These are phyloP conservation scores for Patagioenas fasciata DNA, from an alignment of 2,113 vertebrate species.

Conservation along the genomic window DNA sequence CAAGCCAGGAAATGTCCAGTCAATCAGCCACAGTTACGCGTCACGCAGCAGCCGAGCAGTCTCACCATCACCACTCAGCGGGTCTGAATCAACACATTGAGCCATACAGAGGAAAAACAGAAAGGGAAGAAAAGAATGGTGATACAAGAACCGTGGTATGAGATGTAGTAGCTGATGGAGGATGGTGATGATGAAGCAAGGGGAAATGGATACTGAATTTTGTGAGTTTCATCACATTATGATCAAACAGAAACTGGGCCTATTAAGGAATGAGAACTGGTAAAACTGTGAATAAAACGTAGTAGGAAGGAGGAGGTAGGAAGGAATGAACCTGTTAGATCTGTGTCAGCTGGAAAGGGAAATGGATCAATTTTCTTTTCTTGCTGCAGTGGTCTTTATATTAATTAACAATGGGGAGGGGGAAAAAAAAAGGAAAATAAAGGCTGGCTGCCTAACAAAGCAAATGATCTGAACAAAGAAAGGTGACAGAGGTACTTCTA, in stretches of 20 bases:
- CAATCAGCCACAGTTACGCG: neutral
- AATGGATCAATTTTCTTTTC: neutral
- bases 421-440: neutral
- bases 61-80: neutral
- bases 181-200: neutral
- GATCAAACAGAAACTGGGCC: neutral
- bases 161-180: neutral
- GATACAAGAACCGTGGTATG: neutral
- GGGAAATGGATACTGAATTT: neutral
- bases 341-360: neutral
- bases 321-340: neutral
- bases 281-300: conserved; percentile 30
- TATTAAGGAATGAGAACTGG: neutral
- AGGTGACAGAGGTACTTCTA: neutral
- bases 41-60: neutral
- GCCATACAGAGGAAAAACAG: neutral
- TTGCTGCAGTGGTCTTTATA: neutral
- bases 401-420: neutral
- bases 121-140: neutral
- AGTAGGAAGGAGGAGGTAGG: neutral
- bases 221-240: neutral
- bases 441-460: neutral
- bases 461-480: neutral
- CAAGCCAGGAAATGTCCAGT: neutral
- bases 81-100: neutral